Conservation (phyloP, 2,113 vertebrate genomes). For the Ursus arctos region DNA sequence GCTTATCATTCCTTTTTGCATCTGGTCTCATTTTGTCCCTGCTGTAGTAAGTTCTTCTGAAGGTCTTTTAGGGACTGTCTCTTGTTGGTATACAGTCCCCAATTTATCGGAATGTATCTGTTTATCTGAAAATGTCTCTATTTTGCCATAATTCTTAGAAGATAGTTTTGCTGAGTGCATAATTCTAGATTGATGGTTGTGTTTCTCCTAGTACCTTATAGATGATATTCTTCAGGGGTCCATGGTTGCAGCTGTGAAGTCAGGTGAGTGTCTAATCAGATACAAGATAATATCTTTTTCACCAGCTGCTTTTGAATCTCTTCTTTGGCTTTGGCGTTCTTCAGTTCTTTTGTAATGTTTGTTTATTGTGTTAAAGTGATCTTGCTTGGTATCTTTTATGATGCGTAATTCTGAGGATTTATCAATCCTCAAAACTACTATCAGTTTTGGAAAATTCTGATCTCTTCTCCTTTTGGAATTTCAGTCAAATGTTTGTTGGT, state of each 20-base stretch:
- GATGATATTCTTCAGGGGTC: not conserved
- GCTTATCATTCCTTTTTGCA: not conserved
- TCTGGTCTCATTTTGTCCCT: not conserved
- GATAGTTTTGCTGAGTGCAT: not conserved
- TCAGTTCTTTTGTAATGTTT: not conserved
- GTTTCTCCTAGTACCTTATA: not conserved
- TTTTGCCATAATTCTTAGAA: constrained; percentile 13
- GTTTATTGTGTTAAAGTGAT: not conserved
- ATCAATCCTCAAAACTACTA: not conserved
- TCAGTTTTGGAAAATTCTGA: not conserved
- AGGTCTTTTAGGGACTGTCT: not conserved
- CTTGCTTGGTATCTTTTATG: not conserved
- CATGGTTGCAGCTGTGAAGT: not conserved
- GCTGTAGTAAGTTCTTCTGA: not conserved
- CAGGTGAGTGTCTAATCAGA: not conserved
- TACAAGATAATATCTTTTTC: not conserved
- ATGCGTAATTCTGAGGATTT: not conserved
- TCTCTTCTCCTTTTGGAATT: not conserved
- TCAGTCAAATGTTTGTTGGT: not conserved
- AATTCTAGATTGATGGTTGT: not conserved
- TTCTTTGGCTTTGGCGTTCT: not conserved
- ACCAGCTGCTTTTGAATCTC: not conserved
- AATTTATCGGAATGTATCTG: not conserved
- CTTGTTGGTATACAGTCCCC: not conserved
- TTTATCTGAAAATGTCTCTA: not conserved